Conservation (phyloP, 2,113 vertebrate genomes). For the Neotragus moschatus region DNA sequence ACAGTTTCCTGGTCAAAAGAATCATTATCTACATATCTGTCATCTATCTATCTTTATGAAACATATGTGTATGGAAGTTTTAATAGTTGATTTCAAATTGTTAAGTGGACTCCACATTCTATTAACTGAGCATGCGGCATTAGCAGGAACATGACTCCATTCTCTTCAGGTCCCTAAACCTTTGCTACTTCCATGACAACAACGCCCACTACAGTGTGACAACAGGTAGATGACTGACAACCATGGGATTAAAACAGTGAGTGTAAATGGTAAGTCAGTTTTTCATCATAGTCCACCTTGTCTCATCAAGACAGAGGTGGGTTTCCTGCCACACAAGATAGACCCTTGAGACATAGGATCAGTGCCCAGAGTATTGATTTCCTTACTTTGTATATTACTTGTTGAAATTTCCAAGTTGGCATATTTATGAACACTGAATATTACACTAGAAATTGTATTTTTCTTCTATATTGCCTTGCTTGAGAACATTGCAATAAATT, state of each 20-base stretch:
- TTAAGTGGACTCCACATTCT: background rate
- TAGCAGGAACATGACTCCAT: background rate
- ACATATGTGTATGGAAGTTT: background rate
- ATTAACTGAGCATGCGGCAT: background rate
- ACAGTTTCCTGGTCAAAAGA: background rate
- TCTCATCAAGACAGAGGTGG: background rate
- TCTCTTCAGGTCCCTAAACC: background rate
- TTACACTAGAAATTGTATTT: conserved; percentile 49
- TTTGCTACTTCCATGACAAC: background rate
- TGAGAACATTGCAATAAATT: conserved; percentile 44
- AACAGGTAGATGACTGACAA: background rate
- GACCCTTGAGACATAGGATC: background rate
- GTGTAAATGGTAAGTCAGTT: background rate
- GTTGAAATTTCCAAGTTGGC: conserved; percentile 29
- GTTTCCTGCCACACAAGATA: background rate
- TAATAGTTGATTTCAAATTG: background rate
- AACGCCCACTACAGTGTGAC: background rate
- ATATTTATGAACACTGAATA: conserved; percentile 48
- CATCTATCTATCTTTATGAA: background rate
- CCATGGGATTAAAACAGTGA: background rate
- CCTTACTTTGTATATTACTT: conserved; percentile 5
- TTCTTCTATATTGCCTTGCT: conserved; percentile 23
- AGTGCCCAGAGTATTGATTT: conserved; percentile 9
- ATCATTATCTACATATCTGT: background rate
- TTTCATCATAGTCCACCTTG: background rate